Evolutionary conservation across 2,888 invertebrate genomes (phyloP).

Genomic region (Thyatira batis): DNA sequence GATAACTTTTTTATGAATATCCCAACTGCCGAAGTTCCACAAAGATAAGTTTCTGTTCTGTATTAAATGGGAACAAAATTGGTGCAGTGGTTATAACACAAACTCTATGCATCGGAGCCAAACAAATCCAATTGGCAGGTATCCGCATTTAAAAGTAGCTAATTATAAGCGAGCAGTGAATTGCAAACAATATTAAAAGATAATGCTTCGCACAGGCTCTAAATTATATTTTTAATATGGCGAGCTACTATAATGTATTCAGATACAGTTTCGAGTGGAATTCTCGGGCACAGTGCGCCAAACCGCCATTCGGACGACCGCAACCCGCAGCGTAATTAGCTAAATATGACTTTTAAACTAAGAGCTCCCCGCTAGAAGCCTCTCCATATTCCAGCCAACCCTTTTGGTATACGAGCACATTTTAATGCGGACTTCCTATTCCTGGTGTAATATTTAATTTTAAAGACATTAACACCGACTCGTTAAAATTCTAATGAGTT

Average conservation of each 20-base stretch:
- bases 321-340: constrained; percentile 68
- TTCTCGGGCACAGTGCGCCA: constrained; percentile 44
- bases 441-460: constrained; percentile 47
- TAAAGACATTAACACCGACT: constrained; percentile 48
- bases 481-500: constrained; percentile 35
- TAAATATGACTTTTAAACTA: constrained; percentile 76
- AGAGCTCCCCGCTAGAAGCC: constrained; percentile 56
- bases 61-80: background rate
- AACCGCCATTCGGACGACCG: constrained; percentile 49
- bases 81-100: background rate
- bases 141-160: constrained; percentile 22
- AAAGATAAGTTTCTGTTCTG: background rate
- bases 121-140: constrained; percentile 14
- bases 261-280: constrained; percentile 47
- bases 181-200: constrained; percentile 33
- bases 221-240: constrained; percentile 39
- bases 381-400: constrained; percentile 51
- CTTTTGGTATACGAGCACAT: constrained; percentile 58
- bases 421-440: constrained; percentile 48
- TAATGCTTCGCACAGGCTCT: constrained; percentile 27
- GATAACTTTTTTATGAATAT: too few species aligned
- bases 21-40: background rate
- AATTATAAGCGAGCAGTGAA: constrained; percentile 22
- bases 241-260: constrained; percentile 45
- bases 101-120: constrained; percentile 5